Percentiles rank a stretch among this genome's conserved stretches.
Evolutionary conservation across 2,888 invertebrate species (phyloP).

Genomic region (Drosophila quinaria): DNA sequence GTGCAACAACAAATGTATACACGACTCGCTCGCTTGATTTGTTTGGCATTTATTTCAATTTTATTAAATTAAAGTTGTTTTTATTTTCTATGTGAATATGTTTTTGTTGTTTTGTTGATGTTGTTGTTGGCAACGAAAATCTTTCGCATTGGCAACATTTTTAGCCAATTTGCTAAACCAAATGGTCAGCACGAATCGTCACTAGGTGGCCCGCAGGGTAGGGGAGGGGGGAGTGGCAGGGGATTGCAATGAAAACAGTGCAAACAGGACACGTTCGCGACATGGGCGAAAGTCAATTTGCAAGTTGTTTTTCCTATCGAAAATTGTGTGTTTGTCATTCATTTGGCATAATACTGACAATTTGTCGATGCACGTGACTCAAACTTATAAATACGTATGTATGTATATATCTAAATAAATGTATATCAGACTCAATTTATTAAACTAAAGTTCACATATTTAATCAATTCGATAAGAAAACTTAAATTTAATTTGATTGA

Average conservation of each 20-base stretch:
- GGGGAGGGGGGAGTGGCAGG: not conserved
- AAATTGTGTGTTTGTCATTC: constrained; percentile 12
- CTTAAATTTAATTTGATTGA: not conserved
- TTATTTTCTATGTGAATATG: not conserved
- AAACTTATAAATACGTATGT: not conserved
- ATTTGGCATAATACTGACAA: constrained; percentile 5
- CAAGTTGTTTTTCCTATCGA: constrained; percentile 34
- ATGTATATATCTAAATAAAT: not conserved
- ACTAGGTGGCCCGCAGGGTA: not conserved
- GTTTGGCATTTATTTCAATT: constrained; percentile 49
- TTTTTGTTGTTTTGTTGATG: constrained; percentile 12
- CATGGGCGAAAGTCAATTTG: constrained; percentile 41
- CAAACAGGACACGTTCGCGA: constrained; percentile 29
- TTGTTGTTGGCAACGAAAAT: constrained; percentile 38
- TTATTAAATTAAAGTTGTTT: constrained; percentile 39
- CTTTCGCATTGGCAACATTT: constrained; percentile 41
- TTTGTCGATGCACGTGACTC: constrained; percentile 15
- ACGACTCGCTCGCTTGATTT: constrained; percentile 51
- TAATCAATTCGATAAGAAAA: not conserved
- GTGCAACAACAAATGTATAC: constrained; percentile 25
- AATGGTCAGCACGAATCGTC: constrained; percentile 4
- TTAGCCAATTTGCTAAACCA: constrained; percentile 43
- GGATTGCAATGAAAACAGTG: not conserved
- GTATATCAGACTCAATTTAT: not conserved
- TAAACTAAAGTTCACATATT: not conserved